A percentile compares a stretch with the other conserved stretches of the same genome.
These are phyloP conservation scores for Cercopithecus mitis DNA, from an alignment of 2,797 vertebrate species.

Conservation along the genomic window DNA sequence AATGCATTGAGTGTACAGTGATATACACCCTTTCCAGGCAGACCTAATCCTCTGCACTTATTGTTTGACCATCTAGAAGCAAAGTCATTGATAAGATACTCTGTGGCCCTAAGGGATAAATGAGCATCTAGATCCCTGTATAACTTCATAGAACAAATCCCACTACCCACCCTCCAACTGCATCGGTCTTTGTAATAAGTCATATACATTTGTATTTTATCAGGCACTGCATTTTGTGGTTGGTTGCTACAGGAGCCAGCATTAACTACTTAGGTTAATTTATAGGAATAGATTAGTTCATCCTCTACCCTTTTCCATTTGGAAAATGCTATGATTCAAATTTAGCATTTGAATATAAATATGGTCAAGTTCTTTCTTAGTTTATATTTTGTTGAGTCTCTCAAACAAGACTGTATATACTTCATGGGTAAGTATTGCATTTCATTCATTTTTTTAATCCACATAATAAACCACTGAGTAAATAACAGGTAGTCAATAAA, in stretches of 20 bases:
- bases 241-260: background rate
- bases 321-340: background rate
- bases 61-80: background rate
- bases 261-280: background rate
- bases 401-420: background rate
- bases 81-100: background rate
- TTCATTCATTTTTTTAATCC: background rate
- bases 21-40: rapidly evolving
- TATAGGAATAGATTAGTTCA: background rate
- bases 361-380: background rate
- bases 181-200: background rate
- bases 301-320: background rate
- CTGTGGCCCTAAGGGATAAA: background rate
- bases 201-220: background rate
- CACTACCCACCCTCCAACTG: background rate
- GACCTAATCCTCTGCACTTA: background rate
- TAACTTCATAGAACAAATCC: background rate
- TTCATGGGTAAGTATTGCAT: background rate
- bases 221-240: background rate
- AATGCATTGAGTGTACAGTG: background rate
- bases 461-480: background rate
- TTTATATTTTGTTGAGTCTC: background rate
- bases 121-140: background rate
- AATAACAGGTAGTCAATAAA: background rate
- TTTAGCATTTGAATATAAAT: background rate